phyloP scores from a whole-genome alignment of 2,113 vertebrate species.

The Macquaria australasica region DNA sequence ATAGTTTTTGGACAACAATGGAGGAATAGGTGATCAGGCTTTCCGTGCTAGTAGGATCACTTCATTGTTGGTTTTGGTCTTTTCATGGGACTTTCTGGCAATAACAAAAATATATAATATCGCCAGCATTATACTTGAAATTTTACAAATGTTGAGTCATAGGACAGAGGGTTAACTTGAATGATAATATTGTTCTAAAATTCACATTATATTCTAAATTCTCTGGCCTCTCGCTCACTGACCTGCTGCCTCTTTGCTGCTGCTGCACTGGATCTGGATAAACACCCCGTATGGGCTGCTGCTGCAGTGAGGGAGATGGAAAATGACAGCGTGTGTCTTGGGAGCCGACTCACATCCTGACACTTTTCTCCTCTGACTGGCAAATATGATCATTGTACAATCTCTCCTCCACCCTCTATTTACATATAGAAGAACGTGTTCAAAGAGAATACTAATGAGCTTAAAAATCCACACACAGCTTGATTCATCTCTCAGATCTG shows the following conservation, averaged over 20 bases:
- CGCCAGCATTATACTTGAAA: not conserved
- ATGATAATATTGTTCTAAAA: slow-evolving; percentile 5
- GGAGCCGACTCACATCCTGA: slow-evolving; percentile 63
- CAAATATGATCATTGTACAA: slow-evolving; percentile 72
- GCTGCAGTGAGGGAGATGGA: slow-evolving; percentile 61
- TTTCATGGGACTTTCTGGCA: not conserved
- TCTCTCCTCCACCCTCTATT: slow-evolving; percentile 56
- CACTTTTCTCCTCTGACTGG: slow-evolving; percentile 67
- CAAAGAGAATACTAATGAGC: slow-evolving; percentile 65
- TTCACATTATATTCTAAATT: slow-evolving; percentile 25
- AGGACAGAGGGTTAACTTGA: slow-evolving; percentile 16
- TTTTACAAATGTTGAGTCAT: not conserved
- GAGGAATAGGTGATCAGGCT: not conserved
- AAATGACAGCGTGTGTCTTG: slow-evolving; percentile 65
- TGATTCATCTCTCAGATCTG: slow-evolving; percentile 37
- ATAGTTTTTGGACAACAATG: not conserved
- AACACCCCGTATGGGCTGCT: slow-evolving; percentile 60
- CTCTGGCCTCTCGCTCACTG: slow-evolving; percentile 24
- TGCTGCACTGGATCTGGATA: slow-evolving; percentile 52
- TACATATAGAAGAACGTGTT: slow-evolving; percentile 55
- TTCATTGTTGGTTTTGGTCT: not conserved
- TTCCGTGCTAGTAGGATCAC: not conserved
- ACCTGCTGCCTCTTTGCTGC: slow-evolving; percentile 47
- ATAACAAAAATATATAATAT: not conserved
- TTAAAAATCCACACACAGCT: slow-evolving; percentile 46